These are phyloP conservation scores for Thalassaphorura encarpata DNA, from an alignment of 1,140 invertebrate species.

Conservation along the genomic window DNA sequence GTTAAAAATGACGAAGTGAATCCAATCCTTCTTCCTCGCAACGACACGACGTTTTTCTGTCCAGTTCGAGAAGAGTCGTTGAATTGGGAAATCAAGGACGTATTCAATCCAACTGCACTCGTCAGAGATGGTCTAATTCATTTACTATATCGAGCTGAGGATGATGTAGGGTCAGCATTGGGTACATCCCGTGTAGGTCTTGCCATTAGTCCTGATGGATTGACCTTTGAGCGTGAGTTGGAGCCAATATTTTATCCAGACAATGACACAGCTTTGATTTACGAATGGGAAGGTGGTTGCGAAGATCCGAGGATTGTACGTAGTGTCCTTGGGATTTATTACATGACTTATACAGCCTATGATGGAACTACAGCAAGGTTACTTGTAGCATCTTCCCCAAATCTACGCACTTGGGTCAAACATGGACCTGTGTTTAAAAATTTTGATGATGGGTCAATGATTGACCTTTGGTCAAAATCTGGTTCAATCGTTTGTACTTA, in stretches of 20 bases:
- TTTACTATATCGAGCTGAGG: slow-evolving; percentile 26
- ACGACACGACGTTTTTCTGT: slow-evolving; percentile 21
- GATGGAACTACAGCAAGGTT: slow-evolving; percentile 21
- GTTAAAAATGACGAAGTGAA: slow-evolving; percentile 21
- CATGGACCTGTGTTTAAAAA: slow-evolving; percentile 23
- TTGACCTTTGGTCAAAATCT: slow-evolving; percentile 26
- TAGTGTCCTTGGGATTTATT: slow-evolving; percentile 11
- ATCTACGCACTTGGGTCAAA: slow-evolving; percentile 23
- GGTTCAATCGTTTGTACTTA: slow-evolving; percentile 20
- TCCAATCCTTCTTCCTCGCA: slow-evolving; percentile 15
- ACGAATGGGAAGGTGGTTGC: slow-evolving; percentile 30
- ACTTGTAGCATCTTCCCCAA: slow-evolving; percentile 16
- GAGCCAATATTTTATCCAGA: slow-evolving; percentile 27
- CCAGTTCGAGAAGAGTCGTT: slow-evolving; percentile 13
- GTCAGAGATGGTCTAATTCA: slow-evolving; percentile 17
- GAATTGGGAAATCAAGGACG: slow-evolving; percentile 26
- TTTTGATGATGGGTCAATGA: background rate
- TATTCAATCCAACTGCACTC: slow-evolving; percentile 29
- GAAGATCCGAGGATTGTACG: slow-evolving; percentile 26
- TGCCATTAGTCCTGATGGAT: slow-evolving; percentile 17
- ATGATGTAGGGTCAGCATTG: slow-evolving; percentile 10
- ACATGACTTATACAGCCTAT: slow-evolving; percentile 29
- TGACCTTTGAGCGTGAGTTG: slow-evolving; percentile 7
- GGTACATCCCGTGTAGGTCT: slow-evolving; percentile 28
- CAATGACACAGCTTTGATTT: slow-evolving; percentile 8